Conservation (phyloP, 2,888 invertebrate genomes). For the Parnassius glacialis region DNA sequence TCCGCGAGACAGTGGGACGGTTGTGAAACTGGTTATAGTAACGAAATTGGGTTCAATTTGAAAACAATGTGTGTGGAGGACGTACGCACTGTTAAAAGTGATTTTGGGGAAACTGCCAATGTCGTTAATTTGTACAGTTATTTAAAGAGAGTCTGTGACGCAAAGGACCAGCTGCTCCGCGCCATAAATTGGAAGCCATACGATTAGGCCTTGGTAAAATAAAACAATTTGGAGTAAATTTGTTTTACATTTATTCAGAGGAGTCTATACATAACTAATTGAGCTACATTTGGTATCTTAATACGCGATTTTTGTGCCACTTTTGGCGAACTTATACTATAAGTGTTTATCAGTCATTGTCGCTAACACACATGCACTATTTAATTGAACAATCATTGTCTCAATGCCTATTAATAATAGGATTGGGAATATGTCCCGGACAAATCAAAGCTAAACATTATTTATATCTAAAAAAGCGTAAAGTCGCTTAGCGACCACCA, state of each 20-base stretch:
- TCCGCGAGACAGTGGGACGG: conserved; percentile 66
- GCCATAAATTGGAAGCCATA: conserved; percentile 60
- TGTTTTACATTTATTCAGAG: conserved; percentile 46
- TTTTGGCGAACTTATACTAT: conserved; percentile 37
- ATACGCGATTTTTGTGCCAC: conserved; percentile 54
- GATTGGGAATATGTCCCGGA: not conserved
- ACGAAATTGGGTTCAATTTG: conserved; percentile 56
- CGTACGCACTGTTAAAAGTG: not conserved
- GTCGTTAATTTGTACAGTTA: conserved; percentile 64
- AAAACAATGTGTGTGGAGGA: not conserved
- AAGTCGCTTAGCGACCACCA: not conserved
- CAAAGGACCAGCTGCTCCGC: conserved; percentile 49
- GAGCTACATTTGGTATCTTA: conserved; percentile 69
- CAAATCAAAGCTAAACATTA: not conserved
- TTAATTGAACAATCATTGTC: not conserved
- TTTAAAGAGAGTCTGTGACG: conserved; percentile 41
- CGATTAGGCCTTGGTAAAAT: conserved; percentile 31
- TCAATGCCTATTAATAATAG: not conserved
- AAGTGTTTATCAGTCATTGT: conserved; percentile 44
- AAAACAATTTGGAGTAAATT: conserved; percentile 26
- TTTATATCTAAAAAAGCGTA: not conserved
- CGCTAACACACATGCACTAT: conserved; percentile 21
- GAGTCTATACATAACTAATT: conserved; percentile 48
- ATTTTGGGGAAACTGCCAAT: conserved; percentile 41
- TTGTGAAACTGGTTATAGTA: conserved; percentile 48